Percentiles rank a stretch among this genome's conserved stretches.
Conservation (phyloP, 2,888 invertebrate genomes). For the Hyposoter didymator region DNA sequence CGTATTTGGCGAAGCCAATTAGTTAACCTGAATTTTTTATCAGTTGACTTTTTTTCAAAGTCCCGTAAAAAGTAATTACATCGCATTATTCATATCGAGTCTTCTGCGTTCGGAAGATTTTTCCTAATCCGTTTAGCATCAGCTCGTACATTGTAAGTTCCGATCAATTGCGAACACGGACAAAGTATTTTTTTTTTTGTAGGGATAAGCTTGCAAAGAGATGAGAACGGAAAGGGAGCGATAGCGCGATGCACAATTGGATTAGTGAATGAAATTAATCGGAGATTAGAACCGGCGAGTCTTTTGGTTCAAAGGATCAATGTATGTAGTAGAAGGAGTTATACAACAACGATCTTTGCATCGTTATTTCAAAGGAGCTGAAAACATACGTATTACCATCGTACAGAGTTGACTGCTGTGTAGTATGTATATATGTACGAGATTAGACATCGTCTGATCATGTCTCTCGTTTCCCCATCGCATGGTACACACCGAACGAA, state of each 20-base stretch:
- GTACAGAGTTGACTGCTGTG: background rate
- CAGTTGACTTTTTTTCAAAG: too few relatives aligned
- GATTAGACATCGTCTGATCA: constrained; percentile 2
- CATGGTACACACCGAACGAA: constrained; percentile 15
- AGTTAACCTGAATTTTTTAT: too few relatives aligned
- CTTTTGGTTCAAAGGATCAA: background rate
- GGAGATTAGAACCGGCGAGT: background rate
- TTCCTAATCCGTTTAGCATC: background rate
- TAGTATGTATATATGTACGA: background rate
- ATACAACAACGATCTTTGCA: background rate
- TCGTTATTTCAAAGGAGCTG: background rate
- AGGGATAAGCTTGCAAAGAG: background rate
- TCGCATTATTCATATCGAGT: background rate
- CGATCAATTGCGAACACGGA: background rate
- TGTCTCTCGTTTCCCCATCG: constrained; percentile 10
- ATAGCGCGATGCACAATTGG: background rate
- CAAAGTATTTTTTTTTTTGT: background rate
- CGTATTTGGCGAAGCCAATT: too few relatives aligned
- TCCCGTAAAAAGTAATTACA: too few relatives aligned
- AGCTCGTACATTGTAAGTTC: background rate
- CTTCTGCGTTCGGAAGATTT: background rate
- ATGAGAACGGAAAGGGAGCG: background rate
- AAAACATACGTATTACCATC: background rate
- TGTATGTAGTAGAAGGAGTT: background rate
- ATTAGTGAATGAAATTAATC: background rate